Base-by-base conservation (phyloP, 1,140 invertebrate species). In the Cydia strobilella region DNA sequence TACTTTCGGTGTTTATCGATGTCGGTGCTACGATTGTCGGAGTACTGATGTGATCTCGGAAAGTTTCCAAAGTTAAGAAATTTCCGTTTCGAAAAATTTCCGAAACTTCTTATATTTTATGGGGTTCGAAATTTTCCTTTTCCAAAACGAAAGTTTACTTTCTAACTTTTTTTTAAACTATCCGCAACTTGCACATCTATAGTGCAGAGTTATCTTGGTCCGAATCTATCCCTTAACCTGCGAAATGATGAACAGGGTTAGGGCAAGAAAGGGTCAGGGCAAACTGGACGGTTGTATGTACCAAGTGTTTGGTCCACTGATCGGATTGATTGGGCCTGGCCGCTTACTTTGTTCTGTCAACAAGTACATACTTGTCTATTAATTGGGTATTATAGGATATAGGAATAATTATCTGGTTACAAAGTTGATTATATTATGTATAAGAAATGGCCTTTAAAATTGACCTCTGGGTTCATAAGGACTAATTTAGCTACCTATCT, bases 241-340 rank as follows among this genome's bases (percentile, higher is more conserved):
- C 72, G 72, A 15, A 66, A 66, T 13, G 59, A 66, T 12, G 48
- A 10, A 39, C 13, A 39, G 66, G 35, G 48, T 75, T 79, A 65
- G 79, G 74, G 31, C 72, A 31, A 13, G 18, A 13, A 81, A n/a
- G 63, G 84, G 73, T 85, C 85, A 59, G 54, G 10, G 18, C 79
- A 75, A 31, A 69, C 31, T 84, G 83, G 87, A 51, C 79, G 72
- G 69, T 4, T 51, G 71, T 81, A 77, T 85, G 82, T 86, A 84
- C 82, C 75, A 82, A 86, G 79, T 79, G 81, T 85, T 86, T 90
- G 89, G 86, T 90, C 82, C 77, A 84, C 84, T 89, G 85, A 82
- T 75, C 81, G 82, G 76, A 83, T 85, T 89, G 89, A 90, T 90
- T 90, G 87, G 84, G 77, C 79, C 35, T 86, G 84, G 77, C 79